A percentile compares a stretch with the other conserved stretches of the same genome.
Conservation (phyloP, 2,113 vertebrate genomes). For the Lynx canadensis region DNA sequence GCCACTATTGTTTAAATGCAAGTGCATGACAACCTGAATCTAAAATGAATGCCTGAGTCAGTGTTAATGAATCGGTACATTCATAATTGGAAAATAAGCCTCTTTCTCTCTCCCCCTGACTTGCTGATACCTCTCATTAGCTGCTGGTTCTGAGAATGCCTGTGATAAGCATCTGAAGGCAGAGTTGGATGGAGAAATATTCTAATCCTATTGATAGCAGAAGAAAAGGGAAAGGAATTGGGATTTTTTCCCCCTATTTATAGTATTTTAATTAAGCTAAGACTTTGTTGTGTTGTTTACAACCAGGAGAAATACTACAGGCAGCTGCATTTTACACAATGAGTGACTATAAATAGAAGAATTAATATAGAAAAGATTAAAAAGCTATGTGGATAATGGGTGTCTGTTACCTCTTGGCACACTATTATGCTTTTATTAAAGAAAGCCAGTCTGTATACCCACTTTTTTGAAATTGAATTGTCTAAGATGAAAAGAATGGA, state of each 20-base stretch:
- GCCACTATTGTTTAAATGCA: constrained; percentile 36
- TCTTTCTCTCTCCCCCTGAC: constrained; percentile 36
- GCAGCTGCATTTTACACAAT: constrained; percentile 61
- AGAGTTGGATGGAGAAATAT: constrained; percentile 77
- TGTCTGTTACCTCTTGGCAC: constrained; percentile 45
- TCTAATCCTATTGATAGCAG: constrained; percentile 81
- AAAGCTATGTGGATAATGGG: constrained; percentile 59
- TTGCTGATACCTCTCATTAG: constrained; percentile 77
- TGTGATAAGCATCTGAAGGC: constrained; percentile 73
- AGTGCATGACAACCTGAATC: constrained; percentile 35
- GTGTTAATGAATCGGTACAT: constrained; percentile 37
- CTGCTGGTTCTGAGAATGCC: constrained; percentile 65
- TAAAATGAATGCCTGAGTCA: constrained; percentile 28
- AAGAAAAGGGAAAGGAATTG: constrained; percentile 75
- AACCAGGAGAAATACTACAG: constrained; percentile 65
- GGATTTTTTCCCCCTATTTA: constrained; percentile 67
- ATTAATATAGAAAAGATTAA: constrained; percentile 59
- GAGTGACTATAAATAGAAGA: constrained; percentile 68
- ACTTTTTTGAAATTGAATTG: constrained; percentile 41
- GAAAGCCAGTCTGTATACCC: background rate
- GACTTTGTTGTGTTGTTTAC: constrained; percentile 68
- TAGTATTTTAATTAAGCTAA: constrained; percentile 80
- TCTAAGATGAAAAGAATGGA: constrained; percentile 28
- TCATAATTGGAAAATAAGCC: constrained; percentile 64
- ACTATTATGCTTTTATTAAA: constrained; percentile 55